These are phyloP conservation scores for Trichopria drosophilae DNA, from an alignment of 2,888 invertebrate species.

Conservation along the genomic window DNA sequence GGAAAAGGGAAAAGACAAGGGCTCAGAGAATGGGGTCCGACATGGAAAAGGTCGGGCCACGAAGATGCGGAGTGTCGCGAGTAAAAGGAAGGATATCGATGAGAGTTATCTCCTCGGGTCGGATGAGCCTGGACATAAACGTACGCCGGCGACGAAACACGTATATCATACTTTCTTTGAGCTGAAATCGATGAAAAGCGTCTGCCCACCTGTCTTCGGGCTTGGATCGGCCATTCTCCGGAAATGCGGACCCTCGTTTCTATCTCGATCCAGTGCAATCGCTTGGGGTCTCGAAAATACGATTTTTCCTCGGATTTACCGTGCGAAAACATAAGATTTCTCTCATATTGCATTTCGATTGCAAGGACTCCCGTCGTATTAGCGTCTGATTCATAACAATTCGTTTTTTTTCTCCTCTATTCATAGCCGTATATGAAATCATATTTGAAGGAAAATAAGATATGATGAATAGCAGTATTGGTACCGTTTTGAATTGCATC, in stretches of 20 bases:
- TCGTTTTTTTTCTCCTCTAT: no score
- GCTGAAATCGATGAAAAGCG: slow-evolving; percentile 10
- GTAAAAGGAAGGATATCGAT: slow-evolving; percentile 4
- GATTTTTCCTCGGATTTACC: no score
- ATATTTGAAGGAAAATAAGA: no score
- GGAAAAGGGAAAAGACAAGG: neutral
- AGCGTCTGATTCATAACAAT: no score
- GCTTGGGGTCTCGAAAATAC: no score
- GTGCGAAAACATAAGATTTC: no score
- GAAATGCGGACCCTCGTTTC: slow-evolving; percentile 14
- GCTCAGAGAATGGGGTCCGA: no score
- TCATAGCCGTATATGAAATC: no score
- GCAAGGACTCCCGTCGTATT: no score
- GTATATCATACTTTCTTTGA: slow-evolving; percentile 28
- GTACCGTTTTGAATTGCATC: no score
- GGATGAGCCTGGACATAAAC: slow-evolving; percentile 26
- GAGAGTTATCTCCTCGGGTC: slow-evolving; percentile 21
- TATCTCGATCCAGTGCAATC: neutral
- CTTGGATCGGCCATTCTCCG: slow-evolving; percentile 3
- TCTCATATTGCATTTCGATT: no score
- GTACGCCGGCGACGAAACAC: slow-evolving; percentile 20
- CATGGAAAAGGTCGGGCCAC: slow-evolving; percentile 14
- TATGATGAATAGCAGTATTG: no score
- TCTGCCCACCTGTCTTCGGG: slow-evolving; percentile 5
- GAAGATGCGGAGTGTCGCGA: slow-evolving; percentile 11